Evolutionary conservation across 1,140 invertebrate genomes (phyloP).

Genomic region (Solenopsis invicta): DNA sequence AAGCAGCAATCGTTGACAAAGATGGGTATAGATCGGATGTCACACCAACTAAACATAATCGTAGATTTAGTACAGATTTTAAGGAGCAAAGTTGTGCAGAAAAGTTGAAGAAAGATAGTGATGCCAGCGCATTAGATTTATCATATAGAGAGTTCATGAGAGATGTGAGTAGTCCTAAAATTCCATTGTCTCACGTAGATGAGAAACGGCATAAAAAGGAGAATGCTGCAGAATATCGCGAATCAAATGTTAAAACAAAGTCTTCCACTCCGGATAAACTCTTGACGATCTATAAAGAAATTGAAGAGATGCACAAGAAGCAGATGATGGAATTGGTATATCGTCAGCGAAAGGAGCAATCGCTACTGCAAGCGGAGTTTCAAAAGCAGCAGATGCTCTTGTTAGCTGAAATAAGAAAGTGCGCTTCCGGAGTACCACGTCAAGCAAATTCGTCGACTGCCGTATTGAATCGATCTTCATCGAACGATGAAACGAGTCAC

Average conservation of each 20-base stretch:
- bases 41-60: conserved; percentile 57
- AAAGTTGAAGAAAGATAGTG: conserved; percentile 65
- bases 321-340: conserved; percentile 88
- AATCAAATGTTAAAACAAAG: conserved; percentile 65
- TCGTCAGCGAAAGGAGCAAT: conserved; percentile 88
- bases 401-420: conserved; percentile 87
- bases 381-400: conserved; percentile 88
- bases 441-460: not conserved
- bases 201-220: conserved; percentile 74
- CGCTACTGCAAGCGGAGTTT: conserved; percentile 88
- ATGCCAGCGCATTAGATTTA: conserved; percentile 68
- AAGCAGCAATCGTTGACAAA: conserved; percentile 77
- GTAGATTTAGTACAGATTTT: conserved; percentile 55
- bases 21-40: conserved; percentile 28
- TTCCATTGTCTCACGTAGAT: conserved; percentile 31
- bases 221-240: conserved; percentile 18
- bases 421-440: conserved; percentile 78
- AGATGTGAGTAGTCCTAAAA: conserved; percentile 59
- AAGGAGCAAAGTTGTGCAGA: conserved; percentile 54
- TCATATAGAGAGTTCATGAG: conserved; percentile 74
- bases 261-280: conserved; percentile 82
- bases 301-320: conserved; percentile 88
- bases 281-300: conserved; percentile 86
- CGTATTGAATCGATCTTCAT: not conserved
- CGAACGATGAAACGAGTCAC: not conserved